These are phyloP conservation scores for Tuta absoluta DNA, from an alignment of 2,888 invertebrate genomes.

Conservation along the genomic window DNA sequence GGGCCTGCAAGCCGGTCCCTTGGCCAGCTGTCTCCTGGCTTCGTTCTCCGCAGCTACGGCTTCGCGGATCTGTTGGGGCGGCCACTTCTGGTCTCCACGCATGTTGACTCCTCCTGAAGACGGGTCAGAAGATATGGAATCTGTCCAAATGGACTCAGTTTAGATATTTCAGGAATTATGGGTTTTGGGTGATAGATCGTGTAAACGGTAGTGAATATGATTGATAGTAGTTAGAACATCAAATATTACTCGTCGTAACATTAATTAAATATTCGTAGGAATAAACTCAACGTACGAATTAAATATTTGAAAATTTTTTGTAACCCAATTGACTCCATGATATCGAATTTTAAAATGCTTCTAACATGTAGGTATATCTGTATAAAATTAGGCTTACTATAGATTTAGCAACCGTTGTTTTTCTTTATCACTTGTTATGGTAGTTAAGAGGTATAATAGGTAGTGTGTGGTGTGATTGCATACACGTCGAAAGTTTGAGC, in stretches of 20 bases:
- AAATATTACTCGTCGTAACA: neutral
- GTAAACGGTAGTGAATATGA: neutral
- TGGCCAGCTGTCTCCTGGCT: constrained; percentile 85
- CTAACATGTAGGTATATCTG: too few species aligned
- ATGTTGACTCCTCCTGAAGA: constrained; percentile 88
- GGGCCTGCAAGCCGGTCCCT: constrained; percentile 88
- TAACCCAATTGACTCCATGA: too few species aligned
- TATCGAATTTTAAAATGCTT: too few species aligned
- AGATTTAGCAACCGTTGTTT: too few species aligned
- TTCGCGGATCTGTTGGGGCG: constrained; percentile 88
- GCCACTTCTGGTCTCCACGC: constrained; percentile 94
- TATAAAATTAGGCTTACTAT: too few species aligned
- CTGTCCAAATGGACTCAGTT: constrained; percentile 1
- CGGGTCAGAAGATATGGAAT: constrained; percentile 28
- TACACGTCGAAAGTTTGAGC: neutral
- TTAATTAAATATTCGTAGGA: neutral
- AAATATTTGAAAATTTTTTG: too few species aligned
- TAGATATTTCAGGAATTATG: neutral
- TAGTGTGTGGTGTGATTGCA: neutral
- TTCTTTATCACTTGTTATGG: too few species aligned
- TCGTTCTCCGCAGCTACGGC: constrained; percentile 88
- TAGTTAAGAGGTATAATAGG: too few species aligned
- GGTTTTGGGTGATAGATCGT: neutral
- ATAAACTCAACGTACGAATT: too few species aligned
- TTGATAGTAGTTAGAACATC: neutral